phyloP scores from a whole-genome alignment of 2,888 invertebrate genomes.

The Malthinus seriepunctatus region DNA sequence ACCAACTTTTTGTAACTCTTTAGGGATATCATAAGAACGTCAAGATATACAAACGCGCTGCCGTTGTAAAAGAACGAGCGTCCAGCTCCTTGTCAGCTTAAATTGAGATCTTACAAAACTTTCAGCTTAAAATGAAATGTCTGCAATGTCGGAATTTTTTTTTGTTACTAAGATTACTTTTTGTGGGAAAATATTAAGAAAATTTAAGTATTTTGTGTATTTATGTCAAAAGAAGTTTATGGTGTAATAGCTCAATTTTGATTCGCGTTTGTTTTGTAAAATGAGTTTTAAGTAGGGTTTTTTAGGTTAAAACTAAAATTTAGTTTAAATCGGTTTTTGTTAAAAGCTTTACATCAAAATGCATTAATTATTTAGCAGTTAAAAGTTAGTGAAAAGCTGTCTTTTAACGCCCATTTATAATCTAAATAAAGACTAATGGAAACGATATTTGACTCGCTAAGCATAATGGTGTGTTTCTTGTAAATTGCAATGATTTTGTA shows the following conservation, averaged over 20 bases:
- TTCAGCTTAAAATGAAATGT: slow-evolving; percentile 25
- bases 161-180: not conserved
- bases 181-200: too few species aligned
- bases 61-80: slow-evolving; percentile 24
- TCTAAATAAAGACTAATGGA: slow-evolving; percentile 16
- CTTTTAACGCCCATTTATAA: slow-evolving; percentile 13
- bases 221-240: too few species aligned
- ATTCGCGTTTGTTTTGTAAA: not conserved
- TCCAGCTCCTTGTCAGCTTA: slow-evolving; percentile 23
- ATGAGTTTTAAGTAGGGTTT: not conserved
- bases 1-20: slow-evolving; percentile 25
- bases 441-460: slow-evolving; percentile 3
- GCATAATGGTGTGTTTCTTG: slow-evolving; percentile 6
- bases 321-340: slow-evolving; percentile 6
- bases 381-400: slow-evolving; percentile 12
- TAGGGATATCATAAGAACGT: slow-evolving; percentile 30
- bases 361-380: slow-evolving; percentile 15
- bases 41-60: slow-evolving; percentile 30
- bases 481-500: slow-evolving; percentile 4
- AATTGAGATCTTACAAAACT: slow-evolving; percentile 22
- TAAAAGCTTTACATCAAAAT: slow-evolving; percentile 15
- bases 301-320: slow-evolving; percentile 1
- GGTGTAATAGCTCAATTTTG: not conserved
- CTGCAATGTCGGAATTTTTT: slow-evolving; percentile 12
- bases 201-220: too few species aligned